Base-by-base conservation (phyloP, 2,888 invertebrate genomes). In the Chesias legatella region DNA sequence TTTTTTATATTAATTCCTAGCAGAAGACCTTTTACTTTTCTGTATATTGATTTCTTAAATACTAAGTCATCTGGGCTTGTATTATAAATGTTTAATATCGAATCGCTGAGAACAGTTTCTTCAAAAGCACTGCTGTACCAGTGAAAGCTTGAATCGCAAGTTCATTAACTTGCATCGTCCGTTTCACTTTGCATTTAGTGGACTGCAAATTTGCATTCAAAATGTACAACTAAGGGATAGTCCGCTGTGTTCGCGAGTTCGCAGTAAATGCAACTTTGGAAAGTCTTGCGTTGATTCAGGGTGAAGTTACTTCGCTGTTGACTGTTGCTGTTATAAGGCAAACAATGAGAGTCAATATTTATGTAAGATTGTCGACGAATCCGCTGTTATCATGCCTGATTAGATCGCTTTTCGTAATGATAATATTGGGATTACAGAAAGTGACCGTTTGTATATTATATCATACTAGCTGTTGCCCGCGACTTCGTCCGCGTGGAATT, bases 301-400 rank as follows among this genome's bases (percentile, higher is more conserved):
- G 10, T 10, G 23, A 29, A 28, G 11, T 28, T 28, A 10, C n/a
- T n/a, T 23, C 10, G 22, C 28, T 29, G 26, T 35, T 9, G 9
- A 6, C 7, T 32, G 10, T 21, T 30, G 20, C 17, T 30, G 20
- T 21, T 21, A 21, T 30, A 17, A 1, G 10, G 23, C 29, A 36
- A 29, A 29, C 35, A 36, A 24, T 17, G 21, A 21, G 8, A 5
- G 28, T 28, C 11, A 24, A 23, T 23, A 8, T 31, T 31, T 22
- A 22, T 30, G 1, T n/a, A 5, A 17, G 22, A 22, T 10, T 7
- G 31, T 20, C 1, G 10, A 31, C 7, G 22, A 31, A 31, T 31
- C 31, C 21, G 23, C 24, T 6, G 17, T 22, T 36, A 36, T 36
- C 29, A 13, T 23, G 22, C 22, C 13, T 23, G 29, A 31, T 31